phyloP scores from a whole-genome alignment of 2,113 vertebrate species.

The Athene noctua region DNA sequence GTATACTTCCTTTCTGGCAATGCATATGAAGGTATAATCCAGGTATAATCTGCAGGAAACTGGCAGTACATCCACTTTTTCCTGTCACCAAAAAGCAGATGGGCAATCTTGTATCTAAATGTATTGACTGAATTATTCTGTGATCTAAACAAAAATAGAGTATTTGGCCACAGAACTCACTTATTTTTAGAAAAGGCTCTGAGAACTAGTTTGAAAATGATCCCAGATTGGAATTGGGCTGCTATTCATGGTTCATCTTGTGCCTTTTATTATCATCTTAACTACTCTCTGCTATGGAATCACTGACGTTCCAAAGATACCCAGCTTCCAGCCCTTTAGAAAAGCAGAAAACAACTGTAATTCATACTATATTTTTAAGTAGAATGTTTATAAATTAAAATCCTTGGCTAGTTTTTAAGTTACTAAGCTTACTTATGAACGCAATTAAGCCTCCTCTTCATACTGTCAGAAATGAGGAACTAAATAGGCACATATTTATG shows the following conservation, averaged over 20 bases:
- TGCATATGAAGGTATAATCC: background rate
- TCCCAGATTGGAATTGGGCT: background rate
- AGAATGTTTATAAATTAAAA: background rate
- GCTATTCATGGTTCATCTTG: background rate
- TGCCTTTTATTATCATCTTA: background rate
- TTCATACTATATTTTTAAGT: background rate
- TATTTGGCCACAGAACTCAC: background rate
- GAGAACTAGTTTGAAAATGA: background rate
- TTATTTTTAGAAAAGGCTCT: background rate
- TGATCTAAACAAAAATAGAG: background rate
- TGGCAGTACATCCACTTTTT: background rate
- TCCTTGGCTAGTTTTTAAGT: background rate
- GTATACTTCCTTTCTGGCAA: background rate
- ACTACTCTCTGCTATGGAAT: background rate
- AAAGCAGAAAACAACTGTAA: background rate
- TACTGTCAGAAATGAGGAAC: background rate
- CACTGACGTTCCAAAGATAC: background rate
- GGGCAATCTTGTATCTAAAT: background rate
- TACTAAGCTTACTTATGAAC: background rate
- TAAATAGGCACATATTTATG: accelerated
- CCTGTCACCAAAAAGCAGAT: background rate
- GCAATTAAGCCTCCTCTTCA: background rate
- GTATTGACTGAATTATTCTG: background rate
- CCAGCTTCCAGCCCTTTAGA: background rate
- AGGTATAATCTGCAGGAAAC: background rate